Evolutionary conservation across 2,888 invertebrate genomes (phyloP).

Genomic region (Drosophila pseudotalamancana): DNA sequence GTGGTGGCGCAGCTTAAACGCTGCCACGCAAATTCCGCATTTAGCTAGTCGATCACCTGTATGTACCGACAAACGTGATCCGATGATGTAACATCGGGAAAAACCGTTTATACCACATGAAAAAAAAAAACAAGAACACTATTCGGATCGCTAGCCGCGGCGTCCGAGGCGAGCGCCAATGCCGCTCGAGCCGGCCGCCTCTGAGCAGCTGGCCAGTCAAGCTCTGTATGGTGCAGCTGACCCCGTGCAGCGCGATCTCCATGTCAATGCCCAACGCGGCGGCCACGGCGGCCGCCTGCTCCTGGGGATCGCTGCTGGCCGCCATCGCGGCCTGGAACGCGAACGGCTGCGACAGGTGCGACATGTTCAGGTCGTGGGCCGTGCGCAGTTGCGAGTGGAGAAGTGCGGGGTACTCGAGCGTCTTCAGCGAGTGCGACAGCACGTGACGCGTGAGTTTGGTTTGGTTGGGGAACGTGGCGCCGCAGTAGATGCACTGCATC

Average conservation of each 20-base stretch:
- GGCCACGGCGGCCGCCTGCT: slow-evolving; percentile 80
- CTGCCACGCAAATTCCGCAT: slow-evolving; percentile 97
- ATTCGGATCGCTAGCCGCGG: slow-evolving; percentile 86
- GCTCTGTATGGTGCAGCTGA: slow-evolving; percentile 68
- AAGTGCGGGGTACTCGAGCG: slow-evolving; percentile 90
- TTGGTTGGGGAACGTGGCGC: slow-evolving; percentile 94
- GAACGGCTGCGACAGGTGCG: slow-evolving; percentile 83
- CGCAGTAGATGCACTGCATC: slow-evolving; percentile 95
- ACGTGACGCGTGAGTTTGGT: slow-evolving; percentile 96
- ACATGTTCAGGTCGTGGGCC: slow-evolving; percentile 81
- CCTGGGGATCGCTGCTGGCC: slow-evolving; percentile 81
- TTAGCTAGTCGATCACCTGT: slow-evolving; percentile 96
- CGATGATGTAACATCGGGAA: slow-evolving; percentile 95
- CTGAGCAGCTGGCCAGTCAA: slow-evolving; percentile 74
- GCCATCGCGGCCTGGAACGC: slow-evolving; percentile 84
- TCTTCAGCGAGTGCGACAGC: slow-evolving; percentile 94
- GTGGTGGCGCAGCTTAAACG: slow-evolving; percentile 95
- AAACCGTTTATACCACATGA: slow-evolving; percentile 96
- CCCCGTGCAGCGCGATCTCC: slow-evolving; percentile 72
- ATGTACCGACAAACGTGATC: slow-evolving; percentile 93
- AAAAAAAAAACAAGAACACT: no score
- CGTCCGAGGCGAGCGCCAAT: slow-evolving; percentile 60
- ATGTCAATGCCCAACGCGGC: slow-evolving; percentile 82
- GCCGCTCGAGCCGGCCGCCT: slow-evolving; percentile 54
- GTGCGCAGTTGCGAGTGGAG: slow-evolving; percentile 87